These are phyloP conservation scores for Parauchenoglanis ngamensis DNA, from an alignment of 2,797 vertebrate genomes.

Conservation along the genomic window DNA sequence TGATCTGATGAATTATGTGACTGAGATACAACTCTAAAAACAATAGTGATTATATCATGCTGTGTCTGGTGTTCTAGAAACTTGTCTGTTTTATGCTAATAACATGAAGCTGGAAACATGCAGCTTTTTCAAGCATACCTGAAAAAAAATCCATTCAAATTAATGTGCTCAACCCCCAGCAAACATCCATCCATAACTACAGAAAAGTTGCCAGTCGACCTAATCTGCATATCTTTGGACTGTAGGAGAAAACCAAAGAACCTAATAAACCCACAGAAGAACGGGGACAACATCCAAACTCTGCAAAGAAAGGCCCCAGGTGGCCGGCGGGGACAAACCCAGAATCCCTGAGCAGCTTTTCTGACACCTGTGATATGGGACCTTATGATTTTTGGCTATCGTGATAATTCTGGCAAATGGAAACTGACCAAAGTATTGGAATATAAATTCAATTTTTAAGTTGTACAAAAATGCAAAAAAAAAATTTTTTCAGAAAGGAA, in stretches of 20 bases:
- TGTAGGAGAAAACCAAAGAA: too few relatives aligned
- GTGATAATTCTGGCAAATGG: too few relatives aligned
- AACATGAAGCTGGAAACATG: neutral
- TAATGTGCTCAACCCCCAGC: neutral
- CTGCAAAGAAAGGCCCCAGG: too few relatives aligned
- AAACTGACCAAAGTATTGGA: too few relatives aligned
- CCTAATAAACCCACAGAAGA: too few relatives aligned
- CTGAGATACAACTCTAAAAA: neutral
- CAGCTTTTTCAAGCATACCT: neutral
- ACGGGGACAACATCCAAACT: too few relatives aligned
- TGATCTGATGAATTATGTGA: neutral
- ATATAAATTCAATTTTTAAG: too few relatives aligned
- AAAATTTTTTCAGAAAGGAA: too few relatives aligned
- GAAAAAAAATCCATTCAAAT: neutral
- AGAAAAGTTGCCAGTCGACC: too few relatives aligned
- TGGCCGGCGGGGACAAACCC: too few relatives aligned
- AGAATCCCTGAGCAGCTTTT: neutral
- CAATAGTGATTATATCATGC: neutral
- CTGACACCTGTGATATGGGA: neutral
- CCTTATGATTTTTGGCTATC: neutral
- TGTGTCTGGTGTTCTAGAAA: neutral
- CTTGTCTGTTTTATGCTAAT: neutral
- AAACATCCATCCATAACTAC: neutral
- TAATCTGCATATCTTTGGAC: too few relatives aligned
- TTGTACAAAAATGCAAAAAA: too few relatives aligned